Evolutionary conservation across 2,888 invertebrate genomes (phyloP), one percentile per base, ranked within the genome.

Genomic region (Caenorhabditis uteleia): DNA sequence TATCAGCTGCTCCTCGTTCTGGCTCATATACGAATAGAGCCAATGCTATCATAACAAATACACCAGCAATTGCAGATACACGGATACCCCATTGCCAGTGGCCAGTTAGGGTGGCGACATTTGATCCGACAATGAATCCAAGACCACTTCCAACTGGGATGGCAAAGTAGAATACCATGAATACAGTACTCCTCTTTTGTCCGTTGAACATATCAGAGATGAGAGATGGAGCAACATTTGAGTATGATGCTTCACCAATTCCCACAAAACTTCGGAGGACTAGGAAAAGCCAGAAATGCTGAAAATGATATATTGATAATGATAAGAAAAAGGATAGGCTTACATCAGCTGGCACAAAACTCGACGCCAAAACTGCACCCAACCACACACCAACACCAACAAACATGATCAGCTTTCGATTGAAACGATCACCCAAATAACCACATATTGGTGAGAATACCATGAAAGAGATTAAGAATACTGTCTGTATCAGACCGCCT

Each of bases 211-310:
- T 87, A 85, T 97, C 73, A 75, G 95, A 94, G 81, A 98, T 94
- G 78, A 98, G 92, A 43, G 97, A 95, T 0, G 97, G 97, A 0
- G 97, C 95, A 73, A 98, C 95, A 5, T 97, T 97, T 14, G 95
- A 95, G 85, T 98, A 98, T 56, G 94, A 94, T 3, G 97, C 98
- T 86, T 98, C 97, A 34, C 97, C 98, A 75, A 97, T 89, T 20
- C 98, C 97, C 40, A 98, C 97, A 76, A 95, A 84, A 0, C 91
- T 91, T 64, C 97, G 89, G 85, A 93, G 91, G 33, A 91, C 82
- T 44, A 93, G 86, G 85, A 98, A 97, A 85, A 88, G 87, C 62
- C 86, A 87, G 82, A 89, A 95, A 53, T 88, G 90, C 74, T 86
- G 84, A 88, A 58, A 48, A 27, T 8, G n/a, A n/a, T n/a, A 26